Evolutionary conservation across 2,888 invertebrate species (phyloP).

Genomic region (Cephus pygmeus): DNA sequence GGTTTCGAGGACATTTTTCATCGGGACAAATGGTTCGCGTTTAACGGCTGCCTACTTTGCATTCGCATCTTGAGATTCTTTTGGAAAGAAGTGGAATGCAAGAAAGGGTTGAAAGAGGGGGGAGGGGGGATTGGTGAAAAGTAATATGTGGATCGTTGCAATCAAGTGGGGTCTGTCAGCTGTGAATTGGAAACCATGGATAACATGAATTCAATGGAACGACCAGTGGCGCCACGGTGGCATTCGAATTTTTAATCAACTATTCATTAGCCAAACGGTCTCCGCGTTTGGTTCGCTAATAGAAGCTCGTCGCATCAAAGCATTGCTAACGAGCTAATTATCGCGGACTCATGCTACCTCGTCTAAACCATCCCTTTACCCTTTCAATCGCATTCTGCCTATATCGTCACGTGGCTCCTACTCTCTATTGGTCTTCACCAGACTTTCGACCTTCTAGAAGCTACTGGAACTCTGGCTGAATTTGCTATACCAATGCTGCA

Average conservation of each 20-base stretch:
- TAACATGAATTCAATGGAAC: neutral
- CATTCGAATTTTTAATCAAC: conserved; percentile 14
- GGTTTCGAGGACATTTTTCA: neutral
- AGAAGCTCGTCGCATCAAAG: conserved; percentile 38
- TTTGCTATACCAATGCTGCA: neutral
- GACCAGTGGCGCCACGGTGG: neutral
- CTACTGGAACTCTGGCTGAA: neutral
- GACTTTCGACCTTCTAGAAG: neutral
- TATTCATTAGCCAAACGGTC: conserved; percentile 26
- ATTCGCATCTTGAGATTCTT: neutral
- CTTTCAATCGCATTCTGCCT: neutral
- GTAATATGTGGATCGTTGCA: neutral
- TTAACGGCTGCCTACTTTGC: neutral
- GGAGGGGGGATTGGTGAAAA: neutral
- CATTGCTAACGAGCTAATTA: conserved; percentile 47
- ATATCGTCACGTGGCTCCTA: neutral
- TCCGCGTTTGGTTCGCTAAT: conserved; percentile 32
- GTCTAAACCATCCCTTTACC: neutral
- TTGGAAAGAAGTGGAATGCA: neutral
- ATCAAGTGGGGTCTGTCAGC: neutral
- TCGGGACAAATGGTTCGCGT: neutral
- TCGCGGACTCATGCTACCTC: conserved; percentile 24
- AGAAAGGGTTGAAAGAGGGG: neutral
- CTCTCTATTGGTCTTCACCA: neutral
- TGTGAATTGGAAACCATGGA: neutral